Conservation (phyloP, 2,113 vertebrate genomes). For the Ifrita kowaldi region DNA sequence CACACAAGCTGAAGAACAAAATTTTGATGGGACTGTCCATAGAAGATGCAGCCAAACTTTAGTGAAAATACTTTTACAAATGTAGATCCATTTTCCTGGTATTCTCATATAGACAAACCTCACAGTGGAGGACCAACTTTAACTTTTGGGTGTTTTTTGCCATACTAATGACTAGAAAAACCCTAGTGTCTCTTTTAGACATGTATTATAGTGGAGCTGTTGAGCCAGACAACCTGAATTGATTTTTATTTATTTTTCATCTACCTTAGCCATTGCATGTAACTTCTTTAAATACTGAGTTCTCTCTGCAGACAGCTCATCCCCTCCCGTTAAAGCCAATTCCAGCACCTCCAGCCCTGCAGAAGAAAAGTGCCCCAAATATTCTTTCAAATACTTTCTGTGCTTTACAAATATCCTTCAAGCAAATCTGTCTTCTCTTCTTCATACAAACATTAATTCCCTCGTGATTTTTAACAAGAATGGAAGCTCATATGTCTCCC, state of each 20-base stretch:
- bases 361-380: not conserved
- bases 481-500: not conserved
- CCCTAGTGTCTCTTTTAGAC: not conserved
- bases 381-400: not conserved
- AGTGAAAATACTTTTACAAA: not conserved
- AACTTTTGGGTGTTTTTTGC: not conserved
- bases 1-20: not conserved
- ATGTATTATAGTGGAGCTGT: fast-evolving
- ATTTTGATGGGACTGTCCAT: not conserved
- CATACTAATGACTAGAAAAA: not conserved
- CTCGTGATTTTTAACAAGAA: not conserved
- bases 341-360: not conserved
- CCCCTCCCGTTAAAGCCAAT: not conserved
- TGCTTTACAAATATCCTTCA: not conserved
- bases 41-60: not conserved
- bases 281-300: not conserved
- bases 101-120: not conserved
- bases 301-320: not conserved
- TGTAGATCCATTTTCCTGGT: not conserved
- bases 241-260: not conserved
- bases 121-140: not conserved
- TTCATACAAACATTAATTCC: not conserved
- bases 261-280: not conserved
- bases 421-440: not conserved
- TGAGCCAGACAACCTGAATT: not conserved